A percentile compares a stretch with the other conserved stretches of the same genome.
Evolutionary conservation across 1,140 invertebrate species (phyloP).

Genomic region (Drosophila nebulosa): DNA sequence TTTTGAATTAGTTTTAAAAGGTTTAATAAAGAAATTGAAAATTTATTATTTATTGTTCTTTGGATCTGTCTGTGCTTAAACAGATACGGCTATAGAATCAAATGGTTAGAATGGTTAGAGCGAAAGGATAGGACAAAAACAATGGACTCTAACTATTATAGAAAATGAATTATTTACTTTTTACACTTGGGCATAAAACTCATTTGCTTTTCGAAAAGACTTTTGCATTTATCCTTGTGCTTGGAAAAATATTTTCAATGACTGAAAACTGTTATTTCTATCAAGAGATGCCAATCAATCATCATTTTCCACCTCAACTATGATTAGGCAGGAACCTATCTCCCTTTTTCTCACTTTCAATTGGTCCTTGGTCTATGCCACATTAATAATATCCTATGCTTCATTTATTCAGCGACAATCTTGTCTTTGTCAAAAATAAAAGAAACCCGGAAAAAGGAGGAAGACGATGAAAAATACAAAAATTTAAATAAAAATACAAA

Average conservation of each 20-base stretch:
- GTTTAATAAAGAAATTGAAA: too few species aligned
- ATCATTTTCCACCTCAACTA: slow-evolving; percentile 1
- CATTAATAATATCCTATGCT: slow-evolving; percentile 55
- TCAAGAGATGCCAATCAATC: not conserved
- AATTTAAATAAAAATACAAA: slow-evolving; percentile 52
- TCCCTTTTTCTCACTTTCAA: not conserved
- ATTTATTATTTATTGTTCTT: too few species aligned
- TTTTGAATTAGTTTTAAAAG: too few species aligned
- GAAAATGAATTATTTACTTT: too few species aligned
- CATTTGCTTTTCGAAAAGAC: not conserved
- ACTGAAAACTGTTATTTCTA: not conserved
- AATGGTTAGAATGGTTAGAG: too few species aligned
- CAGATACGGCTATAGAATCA: too few species aligned
- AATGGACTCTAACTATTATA: too few species aligned
- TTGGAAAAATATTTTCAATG: not conserved
- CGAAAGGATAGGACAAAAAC: too few species aligned
- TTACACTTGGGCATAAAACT: too few species aligned
- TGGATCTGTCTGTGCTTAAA: too few species aligned
- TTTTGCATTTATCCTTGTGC: not conserved
- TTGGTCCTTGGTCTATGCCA: not conserved
- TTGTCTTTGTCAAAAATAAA: slow-evolving; percentile 21
- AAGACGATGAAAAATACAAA: slow-evolving; percentile 4
- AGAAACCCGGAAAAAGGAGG: not conserved
- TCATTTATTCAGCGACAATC: slow-evolving; percentile 32
- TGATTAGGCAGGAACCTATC: not conserved